These are phyloP conservation scores for Protobothrops flavoviridis DNA, from an alignment of 2,113 vertebrate genomes.

Conservation along the genomic window DNA sequence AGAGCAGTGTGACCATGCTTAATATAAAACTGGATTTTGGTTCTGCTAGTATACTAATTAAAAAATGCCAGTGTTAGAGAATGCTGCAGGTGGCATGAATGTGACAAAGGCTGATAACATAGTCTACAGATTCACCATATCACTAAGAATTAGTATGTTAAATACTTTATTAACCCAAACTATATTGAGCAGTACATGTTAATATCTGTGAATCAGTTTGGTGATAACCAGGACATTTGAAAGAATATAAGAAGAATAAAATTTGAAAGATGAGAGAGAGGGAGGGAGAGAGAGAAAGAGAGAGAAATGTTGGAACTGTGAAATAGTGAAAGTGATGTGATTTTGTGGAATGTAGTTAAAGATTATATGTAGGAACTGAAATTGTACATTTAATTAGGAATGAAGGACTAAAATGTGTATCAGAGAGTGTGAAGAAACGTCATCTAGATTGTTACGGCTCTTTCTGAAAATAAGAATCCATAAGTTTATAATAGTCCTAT, in stretches of 20 bases:
- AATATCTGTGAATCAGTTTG: not conserved
- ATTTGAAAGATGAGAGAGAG: not conserved
- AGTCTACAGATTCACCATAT: not conserved
- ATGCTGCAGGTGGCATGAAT: not conserved
- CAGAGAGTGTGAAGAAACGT: not conserved
- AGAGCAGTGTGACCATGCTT: not conserved
- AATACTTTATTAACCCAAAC: not conserved
- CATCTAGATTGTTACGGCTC: not conserved
- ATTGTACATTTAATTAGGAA: not conserved
- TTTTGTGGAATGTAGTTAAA: not conserved
- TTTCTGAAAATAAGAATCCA: not conserved
- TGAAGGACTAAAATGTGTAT: not conserved
- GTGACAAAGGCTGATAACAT: not conserved
- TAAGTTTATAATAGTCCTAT: not conserved
- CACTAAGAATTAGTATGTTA: not conserved
- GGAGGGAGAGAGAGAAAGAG: not conserved
- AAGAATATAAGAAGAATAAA: not conserved
- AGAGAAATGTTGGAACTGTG: not conserved
- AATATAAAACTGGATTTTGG: not conserved
- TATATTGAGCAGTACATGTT: not conserved
- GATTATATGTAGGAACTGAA: not conserved
- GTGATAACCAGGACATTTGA: not conserved
- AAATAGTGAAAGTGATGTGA: not conserved
- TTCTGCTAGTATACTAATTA: not conserved
- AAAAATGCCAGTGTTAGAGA: not conserved